Conservation (phyloP, 2,888 invertebrate species). For the Eretmocerus hayati region DNA sequence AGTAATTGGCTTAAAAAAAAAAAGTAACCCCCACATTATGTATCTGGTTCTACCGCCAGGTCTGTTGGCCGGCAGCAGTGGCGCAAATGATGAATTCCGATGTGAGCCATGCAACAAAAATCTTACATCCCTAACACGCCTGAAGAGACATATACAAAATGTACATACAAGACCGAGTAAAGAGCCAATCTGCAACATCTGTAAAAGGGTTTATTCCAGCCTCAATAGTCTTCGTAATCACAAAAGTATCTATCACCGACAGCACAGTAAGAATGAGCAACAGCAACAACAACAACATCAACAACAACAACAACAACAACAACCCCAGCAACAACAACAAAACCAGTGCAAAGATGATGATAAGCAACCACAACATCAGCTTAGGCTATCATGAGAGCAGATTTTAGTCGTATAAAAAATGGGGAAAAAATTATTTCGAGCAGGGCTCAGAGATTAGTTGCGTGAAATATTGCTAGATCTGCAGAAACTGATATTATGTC, state of each 20-base stretch:
- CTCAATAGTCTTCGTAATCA: slow-evolving; percentile 85
- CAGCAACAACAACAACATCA: slow-evolving; percentile 27
- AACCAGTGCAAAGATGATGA: not conserved
- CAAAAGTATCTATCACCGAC: slow-evolving; percentile 85
- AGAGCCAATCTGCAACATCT: slow-evolving; percentile 87
- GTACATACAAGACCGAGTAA: slow-evolving; percentile 85
- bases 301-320: slow-evolving; percentile 19
- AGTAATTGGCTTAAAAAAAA: slow-evolving; percentile 24
- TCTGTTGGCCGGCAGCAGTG: slow-evolving; percentile 52
- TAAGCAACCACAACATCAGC: slow-evolving; percentile 31
- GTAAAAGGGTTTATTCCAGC: slow-evolving; percentile 87
- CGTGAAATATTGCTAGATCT: too few relatives aligned
- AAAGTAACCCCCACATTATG: slow-evolving; percentile 43
- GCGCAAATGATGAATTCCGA: slow-evolving; percentile 79
- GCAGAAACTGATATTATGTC: too few relatives aligned
- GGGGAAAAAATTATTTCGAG: too few relatives aligned
- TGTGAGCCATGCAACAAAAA: slow-evolving; percentile 90
- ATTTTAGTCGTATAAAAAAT: too few relatives aligned
- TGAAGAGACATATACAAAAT: slow-evolving; percentile 88
- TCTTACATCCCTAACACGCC: slow-evolving; percentile 76
- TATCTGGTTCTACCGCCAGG: slow-evolving; percentile 57
- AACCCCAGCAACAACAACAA: slow-evolving; percentile 31
- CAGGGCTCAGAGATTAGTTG: too few relatives aligned
- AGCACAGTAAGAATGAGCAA: slow-evolving; percentile 47
- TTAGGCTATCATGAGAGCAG: slow-evolving; percentile 14